Evolutionary conservation across 37 sponge, comb jelly and placozoan species (phyloP).

Genomic region (Cladorhizidae sp.): DNA sequence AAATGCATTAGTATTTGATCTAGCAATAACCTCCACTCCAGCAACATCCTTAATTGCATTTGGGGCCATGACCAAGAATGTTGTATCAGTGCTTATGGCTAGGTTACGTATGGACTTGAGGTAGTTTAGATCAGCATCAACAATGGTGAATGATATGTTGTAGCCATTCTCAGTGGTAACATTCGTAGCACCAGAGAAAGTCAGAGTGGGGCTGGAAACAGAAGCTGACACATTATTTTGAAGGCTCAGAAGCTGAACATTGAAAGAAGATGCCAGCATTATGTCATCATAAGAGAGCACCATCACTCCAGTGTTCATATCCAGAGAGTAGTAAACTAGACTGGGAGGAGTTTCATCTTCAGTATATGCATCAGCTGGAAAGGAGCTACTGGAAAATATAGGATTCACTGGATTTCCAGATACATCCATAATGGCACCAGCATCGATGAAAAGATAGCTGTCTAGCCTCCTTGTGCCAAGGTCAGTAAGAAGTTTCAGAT

Average conservation of each 20-base stretch:
- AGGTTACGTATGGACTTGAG: constrained; percentile 70
- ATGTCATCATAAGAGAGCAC: constrained; percentile 83
- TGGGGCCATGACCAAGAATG: constrained; percentile 64
- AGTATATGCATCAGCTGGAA: constrained; percentile 41
- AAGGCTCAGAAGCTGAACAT: constrained; percentile 25
- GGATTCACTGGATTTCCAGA: constrained; percentile 54
- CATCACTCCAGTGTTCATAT: constrained; percentile 67
- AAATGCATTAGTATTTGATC: constrained; percentile 53
- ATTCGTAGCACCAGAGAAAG: constrained; percentile 62
- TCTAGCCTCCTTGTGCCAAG: constrained; percentile 66
- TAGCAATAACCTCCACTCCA: constrained; percentile 73
- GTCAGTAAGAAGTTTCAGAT: constrained; percentile 55
- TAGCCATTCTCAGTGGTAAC: constrained; percentile 73
- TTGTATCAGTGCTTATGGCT: constrained; percentile 37
- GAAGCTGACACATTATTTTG: constrained; percentile 23
- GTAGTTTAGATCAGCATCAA: constrained; percentile 67
- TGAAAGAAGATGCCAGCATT: constrained; percentile 56
- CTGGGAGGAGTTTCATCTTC: constrained; percentile 66
- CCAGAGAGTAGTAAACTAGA: constrained; percentile 63
- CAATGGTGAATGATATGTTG: constrained; percentile 65
- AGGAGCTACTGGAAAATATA: constrained; percentile 18
- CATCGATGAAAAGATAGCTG: constrained; percentile 61
- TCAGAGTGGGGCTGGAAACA: constrained; percentile 9
- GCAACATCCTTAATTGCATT: constrained; percentile 81
- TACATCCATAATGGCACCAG: constrained; percentile 76